phyloP scores from a whole-genome alignment of 2,797 vertebrate genomes.

The Nyctalus aviator region DNA sequence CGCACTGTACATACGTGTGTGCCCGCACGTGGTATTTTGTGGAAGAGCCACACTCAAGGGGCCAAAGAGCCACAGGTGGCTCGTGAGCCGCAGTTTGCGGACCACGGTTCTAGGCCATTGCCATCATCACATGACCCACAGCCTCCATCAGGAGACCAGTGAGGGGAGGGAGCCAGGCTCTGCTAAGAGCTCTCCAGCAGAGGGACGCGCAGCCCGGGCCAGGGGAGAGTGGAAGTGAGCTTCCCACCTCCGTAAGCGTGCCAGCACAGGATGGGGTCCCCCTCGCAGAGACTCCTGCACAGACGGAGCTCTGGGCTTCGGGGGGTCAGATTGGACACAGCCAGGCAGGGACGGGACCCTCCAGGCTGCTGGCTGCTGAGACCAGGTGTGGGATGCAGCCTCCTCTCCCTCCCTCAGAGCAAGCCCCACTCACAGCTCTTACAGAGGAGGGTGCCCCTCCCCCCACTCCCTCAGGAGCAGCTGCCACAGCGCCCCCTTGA shows the following conservation, averaged over 20 bases:
- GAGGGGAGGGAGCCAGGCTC: background rate
- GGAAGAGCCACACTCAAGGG: no score
- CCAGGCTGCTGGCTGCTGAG: background rate
- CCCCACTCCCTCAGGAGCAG: background rate
- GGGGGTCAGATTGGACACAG: background rate
- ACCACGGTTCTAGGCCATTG: background rate
- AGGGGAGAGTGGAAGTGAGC: background rate
- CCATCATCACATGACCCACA: rapidly evolving
- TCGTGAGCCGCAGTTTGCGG: no score
- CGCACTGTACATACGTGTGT: no score
- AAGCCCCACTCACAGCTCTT: background rate
- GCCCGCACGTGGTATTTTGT: no score
- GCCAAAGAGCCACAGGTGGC: no score
- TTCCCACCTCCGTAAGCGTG: background rate
- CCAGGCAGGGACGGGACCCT: background rate
- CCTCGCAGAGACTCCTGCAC: background rate
- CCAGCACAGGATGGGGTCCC: background rate
- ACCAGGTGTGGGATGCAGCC: background rate
- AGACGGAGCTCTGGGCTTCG: background rate
- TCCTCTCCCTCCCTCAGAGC: no score
- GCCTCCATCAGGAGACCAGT: background rate
- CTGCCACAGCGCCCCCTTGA: background rate
- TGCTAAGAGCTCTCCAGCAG: background rate
- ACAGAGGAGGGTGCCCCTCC: background rate
- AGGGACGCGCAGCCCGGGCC: background rate